Evolutionary conservation across 2,888 invertebrate genomes (phyloP).

Genomic region (Drosophila trichaetosa): DNA sequence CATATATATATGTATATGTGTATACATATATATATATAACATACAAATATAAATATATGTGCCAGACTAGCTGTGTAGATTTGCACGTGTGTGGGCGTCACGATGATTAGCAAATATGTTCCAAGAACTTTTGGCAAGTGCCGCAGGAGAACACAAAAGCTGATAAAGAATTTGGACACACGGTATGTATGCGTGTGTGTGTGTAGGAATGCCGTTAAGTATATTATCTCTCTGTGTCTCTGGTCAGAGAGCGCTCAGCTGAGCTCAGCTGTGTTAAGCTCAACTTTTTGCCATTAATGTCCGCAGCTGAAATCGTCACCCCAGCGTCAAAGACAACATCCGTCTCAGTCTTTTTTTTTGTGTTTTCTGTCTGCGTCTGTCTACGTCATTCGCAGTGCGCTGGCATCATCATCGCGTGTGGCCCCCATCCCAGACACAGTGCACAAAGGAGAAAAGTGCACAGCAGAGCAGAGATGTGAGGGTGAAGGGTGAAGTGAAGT

Average conservation of each 20-base stretch:
- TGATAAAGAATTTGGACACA: slow-evolving; percentile 34
- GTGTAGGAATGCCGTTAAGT: slow-evolving; percentile 14
- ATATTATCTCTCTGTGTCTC: slow-evolving; percentile 25
- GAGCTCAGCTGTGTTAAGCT: slow-evolving; percentile 31
- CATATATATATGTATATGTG: slow-evolving; percentile 3
- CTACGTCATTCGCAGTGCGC: slow-evolving; percentile 42
- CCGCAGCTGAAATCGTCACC: slow-evolving; percentile 11
- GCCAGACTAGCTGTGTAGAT: slow-evolving; percentile 23
- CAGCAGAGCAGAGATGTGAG: neutral
- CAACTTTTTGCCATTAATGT: slow-evolving; percentile 31
- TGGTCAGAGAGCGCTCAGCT: slow-evolving; percentile 10
- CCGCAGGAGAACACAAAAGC: slow-evolving; percentile 23
- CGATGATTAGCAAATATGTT: slow-evolving; percentile 59
- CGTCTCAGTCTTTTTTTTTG: slow-evolving; percentile 16
- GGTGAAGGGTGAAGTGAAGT: slow-evolving; percentile 6
- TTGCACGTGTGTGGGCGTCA: slow-evolving; percentile 51
- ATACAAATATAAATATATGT: slow-evolving; percentile 1
- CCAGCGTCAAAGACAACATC: slow-evolving; percentile 11
- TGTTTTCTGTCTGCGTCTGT: slow-evolving; percentile 10
- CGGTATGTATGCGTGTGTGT: neutral
- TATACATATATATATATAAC: slow-evolving; percentile 4
- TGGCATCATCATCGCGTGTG: slow-evolving; percentile 42
- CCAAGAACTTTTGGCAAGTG: slow-evolving; percentile 32
- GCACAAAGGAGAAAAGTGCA: neutral
- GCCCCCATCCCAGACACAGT: slow-evolving; percentile 15